Base-by-base conservation (phyloP, 2,888 invertebrate genomes). In the Silvanus unidentatus region DNA sequence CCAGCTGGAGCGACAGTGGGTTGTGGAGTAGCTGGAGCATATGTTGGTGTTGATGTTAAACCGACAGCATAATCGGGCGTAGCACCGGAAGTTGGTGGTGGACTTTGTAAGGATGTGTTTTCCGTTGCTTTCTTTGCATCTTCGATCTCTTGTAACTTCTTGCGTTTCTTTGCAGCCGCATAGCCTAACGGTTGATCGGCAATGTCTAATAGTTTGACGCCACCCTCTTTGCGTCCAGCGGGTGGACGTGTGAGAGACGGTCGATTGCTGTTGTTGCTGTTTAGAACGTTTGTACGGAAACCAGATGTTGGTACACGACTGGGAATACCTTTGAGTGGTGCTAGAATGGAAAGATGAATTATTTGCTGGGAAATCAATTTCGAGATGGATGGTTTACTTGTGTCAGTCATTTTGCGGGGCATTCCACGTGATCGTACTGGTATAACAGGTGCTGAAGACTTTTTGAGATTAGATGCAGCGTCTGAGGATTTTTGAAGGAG, bases 381-480 rank as follows among this genome's bases (percentile, higher is more conserved):
- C n/a, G n/a, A n/a, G n/a, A 22, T 22, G 8, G 3, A 22, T 22
- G 4, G 22, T 22, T 22, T 74, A 91, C 90, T 93, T 30, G 92
- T 90, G 65, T 96, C 95, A 60, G 95, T 95, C 92, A 96, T 93
- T 77, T 95, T 95, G 60, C 95, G 81, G 1, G 94, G 94, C 87
- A 93, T 90, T 55, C 87, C 88, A 49, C 88, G 73, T 13, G 90
- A 88, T 52, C 93, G 75, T 2, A 94, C 80, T 1, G 94, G 93
- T 57, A 96, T 89, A 0, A 91, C 89, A 0, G 92, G 90, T 0
- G 91, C 88, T 41, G 88, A 85, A 4, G 86, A 81, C 67, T 93
- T 91, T 75, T 94, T 92, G 60, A 92, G 74, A 68, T 90, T 93
- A 29, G 84, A 88, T 37, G 89, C 87, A 1, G 88, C 92, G 71